Base-by-base conservation (phyloP, 1,140 invertebrate genomes). In the Arion vulgaris region DNA sequence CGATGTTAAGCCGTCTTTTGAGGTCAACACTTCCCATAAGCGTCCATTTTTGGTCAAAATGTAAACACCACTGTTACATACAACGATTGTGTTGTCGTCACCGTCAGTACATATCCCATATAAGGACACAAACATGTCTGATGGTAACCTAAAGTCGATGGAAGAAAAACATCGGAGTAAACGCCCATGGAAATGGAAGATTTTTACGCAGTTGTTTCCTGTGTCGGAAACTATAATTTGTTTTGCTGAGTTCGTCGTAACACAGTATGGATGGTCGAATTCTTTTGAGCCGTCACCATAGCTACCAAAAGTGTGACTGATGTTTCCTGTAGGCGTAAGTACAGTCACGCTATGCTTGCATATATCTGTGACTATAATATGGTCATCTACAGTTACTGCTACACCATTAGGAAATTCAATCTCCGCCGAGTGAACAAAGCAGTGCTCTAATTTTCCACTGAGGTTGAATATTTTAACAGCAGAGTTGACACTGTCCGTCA, bases 401-500 rank as follows among this genome's bases (percentile, higher is more conserved):
- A 91, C 38, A 17, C 89, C 89, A 77, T 90, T 89, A 11, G 90
- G 90, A 78, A 90, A 88, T 81, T 90, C 89, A 7, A 90, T 84
- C 28, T 85, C 74, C 5, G 79, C 82, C 9, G 84, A 81, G 57
- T 81, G 80, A 9, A 81, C 85, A 75, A 82, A 84, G 28, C 84
- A 49, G 23, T 82, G 80, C 38, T 85, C 34, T 4, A 89, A 79
- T 53, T 85, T 81, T 9, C 89, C 89, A 26, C 83, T 83, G 15
- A 78, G 62, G 17, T 79, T 81, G 74, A 91, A 91, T n/a, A 91
- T 84, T 84, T 91, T 91, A 1, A 91, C 81, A 39, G 87, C 87
- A 9, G 88, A 86, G 82, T 90, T 91, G 15, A 90, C 90, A 83
- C 89, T 90, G 85, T 91, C 90, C 28, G 90, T 90, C n/a, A 91